Base-by-base conservation (phyloP, 1,140 invertebrate species). In the Holcopasites calliopsidis region DNA sequence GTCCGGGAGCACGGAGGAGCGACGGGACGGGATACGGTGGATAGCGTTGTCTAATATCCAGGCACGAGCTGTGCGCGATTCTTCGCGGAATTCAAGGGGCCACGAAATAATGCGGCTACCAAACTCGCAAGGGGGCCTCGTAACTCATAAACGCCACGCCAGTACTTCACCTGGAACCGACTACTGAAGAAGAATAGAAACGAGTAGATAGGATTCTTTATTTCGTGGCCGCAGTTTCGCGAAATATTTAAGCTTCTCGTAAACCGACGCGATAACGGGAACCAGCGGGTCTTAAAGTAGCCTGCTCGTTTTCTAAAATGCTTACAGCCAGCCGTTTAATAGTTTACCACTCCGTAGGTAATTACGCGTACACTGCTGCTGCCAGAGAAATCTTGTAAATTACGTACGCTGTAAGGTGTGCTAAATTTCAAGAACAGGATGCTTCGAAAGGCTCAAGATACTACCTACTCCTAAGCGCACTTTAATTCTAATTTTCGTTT, bases 201-300 rank as follows among this genome's bases (percentile, higher is more conserved):
- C 42, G 33, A 60, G 28, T 54, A 47, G 28, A 47, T 26, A 26
- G 28, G 28, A 26, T 70, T 35, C 40, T 58, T 60, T 58, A 49
- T 58, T 13, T n/a, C 65, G 65, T 10, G 49, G 10, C 18, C 18
- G 33, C n/a, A 5, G 10, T 40, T 68, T 8, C 40, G 7, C 10
- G 42, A 60, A 44, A 33, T 58, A 58, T 69, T 69, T 57, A 44
- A 57, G 52, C n/a, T 57, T 44, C 50, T 42, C 28, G 66, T 42
- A 42, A 69, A 57, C 38, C 26, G 10, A 3, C 18, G 38, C 38
- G 23, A 49, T 49, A 69, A 42, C 26, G 38, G 21, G n/a, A n/a
- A 28, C n/a, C 31, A 52, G 47, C 18, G 13, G 3, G n/a, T 2
- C 28, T 64, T 49, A 16, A 33, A 64, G 28, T 42, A 13, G 13